These are phyloP conservation scores for Drosophila formosana DNA, from an alignment of 2,888 invertebrate species.

Conservation along the genomic window DNA sequence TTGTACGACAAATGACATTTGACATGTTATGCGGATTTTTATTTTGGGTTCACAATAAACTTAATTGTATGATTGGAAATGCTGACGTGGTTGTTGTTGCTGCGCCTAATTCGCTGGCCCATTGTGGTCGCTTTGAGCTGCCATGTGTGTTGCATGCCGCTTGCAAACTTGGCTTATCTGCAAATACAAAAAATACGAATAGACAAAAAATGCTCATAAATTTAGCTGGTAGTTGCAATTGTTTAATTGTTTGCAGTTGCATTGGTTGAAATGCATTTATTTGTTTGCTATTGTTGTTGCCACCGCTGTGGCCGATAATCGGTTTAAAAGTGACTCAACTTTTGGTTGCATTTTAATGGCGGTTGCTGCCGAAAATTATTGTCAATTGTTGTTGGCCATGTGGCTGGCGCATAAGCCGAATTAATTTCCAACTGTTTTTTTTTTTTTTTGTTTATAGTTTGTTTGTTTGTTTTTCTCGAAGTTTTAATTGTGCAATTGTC, in stretches of 20 bases:
- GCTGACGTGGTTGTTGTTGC: conserved; percentile 7
- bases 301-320: conserved; percentile 56
- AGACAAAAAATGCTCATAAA: conserved; percentile 64
- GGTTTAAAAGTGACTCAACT: conserved; percentile 81
- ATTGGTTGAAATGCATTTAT: conserved; percentile 46
- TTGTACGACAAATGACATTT: conserved; percentile 78
- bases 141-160: conserved; percentile 9
- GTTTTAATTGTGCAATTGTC: conserved; percentile 74
- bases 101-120: conserved; percentile 39
- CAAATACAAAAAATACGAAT: conserved; percentile 30
- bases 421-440: conserved; percentile 61
- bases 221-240: conserved; percentile 67
- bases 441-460: conserved; percentile 16
- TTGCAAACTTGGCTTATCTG: conserved; percentile 55
- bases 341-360: conserved; percentile 42
- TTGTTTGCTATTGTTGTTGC: conserved; percentile 1
- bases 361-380: conserved; percentile 65
- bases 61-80: conserved; percentile 59
- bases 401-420: conserved; percentile 60
- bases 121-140: conserved; percentile 5
- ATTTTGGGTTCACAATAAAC: conserved; percentile 47
- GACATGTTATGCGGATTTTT: conserved; percentile 73
- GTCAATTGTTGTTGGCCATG: conserved; percentile 61
- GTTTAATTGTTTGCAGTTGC: conserved; percentile 71
- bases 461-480: conserved; percentile 27